Evolutionary conservation across 2,888 invertebrate genomes (phyloP), one percentile per base, ranked within the genome.

Genomic region (Philaethria dido): DNA sequence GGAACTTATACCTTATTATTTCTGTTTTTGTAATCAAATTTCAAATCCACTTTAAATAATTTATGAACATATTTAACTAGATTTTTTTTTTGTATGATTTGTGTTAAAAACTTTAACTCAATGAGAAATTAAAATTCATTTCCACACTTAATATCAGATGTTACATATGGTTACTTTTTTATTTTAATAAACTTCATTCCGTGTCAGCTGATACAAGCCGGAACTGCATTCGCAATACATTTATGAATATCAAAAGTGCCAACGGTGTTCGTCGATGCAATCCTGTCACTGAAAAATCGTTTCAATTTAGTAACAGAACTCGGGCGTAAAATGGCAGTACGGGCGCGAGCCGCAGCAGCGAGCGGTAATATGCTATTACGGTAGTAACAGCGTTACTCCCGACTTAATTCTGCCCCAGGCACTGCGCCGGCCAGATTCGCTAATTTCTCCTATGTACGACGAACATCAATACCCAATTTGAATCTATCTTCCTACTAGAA

Each of bases 361-460:
- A 79, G 76, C 84, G 80, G 85, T 88, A 87, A 88, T 88, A 87
- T 79, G 85, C 86, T 80, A 90, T 89, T 87, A 89, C 82, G 79
- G 80, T 79, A 85, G 83, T 92, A 92, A 91, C 90, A 85, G 83
- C 80, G 85, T 92, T 91, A 90, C 87, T 87, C 85, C 85, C 88
- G 83, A 88, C 88, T 88, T 89, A 89, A 90, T 91, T 89, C 81
- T 74, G 86, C 91, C 87, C 75, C 78, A 78, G 83, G 88, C 87
- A 74, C 74, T 77, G 75, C 74, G 76, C 72, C 81, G 77, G 75
- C 79, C 84, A 80, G 83, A 86, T 87, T 84, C 79, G 73, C 81
- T 83, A 81, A 83, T 84, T 85, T 79, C 85, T 84, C 82, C 80
- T 80, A 82, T 80, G 76, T 77, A 64, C 65, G 63, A 67, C 65